Percentiles rank a stretch among this genome's conserved stretches.
Conservation (phyloP, 2,113 vertebrate species). For the Athene cunicularia region DNA sequence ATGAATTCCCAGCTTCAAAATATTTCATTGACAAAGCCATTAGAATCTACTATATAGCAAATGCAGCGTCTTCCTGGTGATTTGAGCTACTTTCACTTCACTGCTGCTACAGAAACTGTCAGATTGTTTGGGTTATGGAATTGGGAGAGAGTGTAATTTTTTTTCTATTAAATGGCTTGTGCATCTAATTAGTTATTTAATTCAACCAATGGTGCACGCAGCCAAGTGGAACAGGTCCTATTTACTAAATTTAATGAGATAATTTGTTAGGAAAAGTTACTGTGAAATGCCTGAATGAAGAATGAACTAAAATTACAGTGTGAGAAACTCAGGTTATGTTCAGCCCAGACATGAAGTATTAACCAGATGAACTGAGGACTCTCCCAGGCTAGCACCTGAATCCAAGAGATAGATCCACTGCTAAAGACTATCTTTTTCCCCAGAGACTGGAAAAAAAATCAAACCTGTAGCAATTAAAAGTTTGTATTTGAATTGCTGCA, state of each 20-base stretch:
- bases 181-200: constrained; percentile 27
- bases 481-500: not conserved
- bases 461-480: not conserved
- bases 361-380: not conserved
- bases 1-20: not conserved
- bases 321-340: not conserved
- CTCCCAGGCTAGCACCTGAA: not conserved
- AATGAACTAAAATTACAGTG: not conserved
- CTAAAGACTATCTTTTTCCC: not conserved
- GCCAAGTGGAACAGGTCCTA: constrained; percentile 38
- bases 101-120: not conserved
- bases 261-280: constrained; percentile 24
- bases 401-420: not conserved
- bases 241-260: constrained; percentile 27
- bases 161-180: not conserved
- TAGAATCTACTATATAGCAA: not conserved
- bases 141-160: not conserved
- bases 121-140: constrained; percentile 1
- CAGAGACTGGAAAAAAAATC: not conserved
- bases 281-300: not conserved
- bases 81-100: not conserved
- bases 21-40: not conserved
- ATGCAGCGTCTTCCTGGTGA: not conserved
- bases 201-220: not conserved
- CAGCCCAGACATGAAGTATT: not conserved